Evolutionary conservation across 30 jellyfish, hydroid and myxozoan genomes (phyloP), one percentile per base, ranked within the genome.

Genomic region (Aurelia aurita): DNA sequence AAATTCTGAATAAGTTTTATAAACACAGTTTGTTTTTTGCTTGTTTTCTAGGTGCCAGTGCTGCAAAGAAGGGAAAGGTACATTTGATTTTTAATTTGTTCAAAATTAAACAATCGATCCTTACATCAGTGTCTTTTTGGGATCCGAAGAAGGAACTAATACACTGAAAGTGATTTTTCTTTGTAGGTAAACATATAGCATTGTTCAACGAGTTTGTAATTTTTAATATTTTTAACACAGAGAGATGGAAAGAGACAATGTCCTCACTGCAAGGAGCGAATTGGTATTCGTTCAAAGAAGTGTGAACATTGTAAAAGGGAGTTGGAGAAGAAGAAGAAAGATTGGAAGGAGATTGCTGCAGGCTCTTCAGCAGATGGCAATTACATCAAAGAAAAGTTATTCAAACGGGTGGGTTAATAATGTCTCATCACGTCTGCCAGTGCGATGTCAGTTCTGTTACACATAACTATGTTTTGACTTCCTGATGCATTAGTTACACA

Each of bases 351-450:
- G 20, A 66, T 66, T 66, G 78, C 39, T 23, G 55, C 57, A 29
- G 32, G 46, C 46, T 44, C 81, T 5, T 28, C 81, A 27, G 58
- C 58, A 26, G 58, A 47, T 28, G 81, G 29, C 4, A 29, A 44
- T n/a, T 69, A 69, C 34, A 69, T 69, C 10, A 69, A 69, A 61
- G 81, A 69, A 31, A 69, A 69, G 81, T 26, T 29, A 31, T 69
- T 69, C 46, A 47, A 69, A 14, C 81, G 63, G 57, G 64, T 35
- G 8, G 18, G 18, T 21, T 1, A 21, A 60, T 60, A 21, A 60
- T 31, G 72, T 35, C 32, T 20, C 10, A 21, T 60, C 18, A 19
- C 27, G 27, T 60, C 44, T 32, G 44, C 44, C 5, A 32, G 72
- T 60, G 32, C 32, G 44, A 60, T n/a, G 72, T 21, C 72, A 60